Evolutionary conservation across 2,888 invertebrate species (phyloP).

Genomic region (Macrophya annulata): DNA sequence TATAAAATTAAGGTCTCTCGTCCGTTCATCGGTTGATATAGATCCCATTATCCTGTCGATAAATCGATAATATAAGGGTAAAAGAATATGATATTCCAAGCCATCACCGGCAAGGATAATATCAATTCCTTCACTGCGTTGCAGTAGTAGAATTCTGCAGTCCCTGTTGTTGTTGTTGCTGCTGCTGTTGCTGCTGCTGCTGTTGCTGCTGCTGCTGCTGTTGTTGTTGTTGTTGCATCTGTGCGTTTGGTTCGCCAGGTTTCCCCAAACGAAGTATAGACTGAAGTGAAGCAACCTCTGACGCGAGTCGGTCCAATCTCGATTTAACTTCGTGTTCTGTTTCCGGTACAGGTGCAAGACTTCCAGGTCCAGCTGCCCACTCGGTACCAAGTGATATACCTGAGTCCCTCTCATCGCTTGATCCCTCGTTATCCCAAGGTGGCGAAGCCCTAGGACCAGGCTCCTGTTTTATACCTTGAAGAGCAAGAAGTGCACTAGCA

Average conservation of each 20-base stretch:
- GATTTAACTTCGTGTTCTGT: constrained; percentile 90
- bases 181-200: neutral
- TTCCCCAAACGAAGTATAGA: constrained; percentile 88
- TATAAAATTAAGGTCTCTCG: neutral
- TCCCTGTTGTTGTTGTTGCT: neutral
- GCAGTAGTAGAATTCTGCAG: neutral
- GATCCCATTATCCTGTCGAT: constrained; percentile 7
- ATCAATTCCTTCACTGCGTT: neutral
- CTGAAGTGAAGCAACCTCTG: constrained; percentile 95
- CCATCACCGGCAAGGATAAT: neutral
- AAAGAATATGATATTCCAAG: neutral
- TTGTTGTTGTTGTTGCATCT: constrained; percentile 68
- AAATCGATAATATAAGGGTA: neutral
- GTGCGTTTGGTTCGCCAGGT: constrained; percentile 78
- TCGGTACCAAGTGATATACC: constrained; percentile 92
- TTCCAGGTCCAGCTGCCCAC: constrained; percentile 80
- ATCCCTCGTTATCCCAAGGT: constrained; percentile 94
- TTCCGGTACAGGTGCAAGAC: constrained; percentile 80
- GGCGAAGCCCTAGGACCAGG: constrained; percentile 90
- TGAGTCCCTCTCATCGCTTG: constrained; percentile 94
- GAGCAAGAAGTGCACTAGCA: constrained; percentile 89
- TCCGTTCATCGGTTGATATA: constrained; percentile 3
- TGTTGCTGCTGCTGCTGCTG: constrained; percentile 65
- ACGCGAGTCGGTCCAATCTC: constrained; percentile 93
- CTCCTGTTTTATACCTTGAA: constrained; percentile 94